Evolutionary conservation across 1,140 invertebrate species (phyloP), one percentile per base, ranked within the genome.

Genomic region (Leptestheria dahalacensis): DNA sequence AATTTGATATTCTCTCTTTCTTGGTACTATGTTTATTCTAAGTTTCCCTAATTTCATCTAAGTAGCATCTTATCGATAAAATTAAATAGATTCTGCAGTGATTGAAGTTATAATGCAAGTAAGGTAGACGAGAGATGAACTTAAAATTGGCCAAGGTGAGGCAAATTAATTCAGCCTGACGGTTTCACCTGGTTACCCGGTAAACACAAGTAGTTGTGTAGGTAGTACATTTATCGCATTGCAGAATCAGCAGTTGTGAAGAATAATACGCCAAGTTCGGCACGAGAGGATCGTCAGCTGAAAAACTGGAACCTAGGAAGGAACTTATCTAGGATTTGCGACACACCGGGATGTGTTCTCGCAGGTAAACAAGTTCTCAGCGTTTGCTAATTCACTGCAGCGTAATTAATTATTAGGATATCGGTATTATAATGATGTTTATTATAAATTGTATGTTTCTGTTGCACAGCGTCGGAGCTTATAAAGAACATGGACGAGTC

Each of bases 401-500:
- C n/a, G n/a, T n/a, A n/a, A n/a, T n/a, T n/a, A n/a, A n/a, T n/a
- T n/a, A n/a, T n/a, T n/a, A n/a, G n/a, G n/a, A n/a, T n/a, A n/a
- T n/a, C n/a, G n/a, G n/a, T n/a, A n/a, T n/a, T n/a, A n/a, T n/a
- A 41, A 15, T 41, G 33, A 41, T 41, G 33, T 41, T 47, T 4
- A 49, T 15, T 53, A 11, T 24, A 11, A 24, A 53, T 6, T 53
- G 0, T n/a, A 53, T 25, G n/a, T n/a, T n/a, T n/a, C n/a, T n/a
- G n/a, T n/a, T n/a, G n/a, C n/a, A 1, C 51, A 55, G 53, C 53
- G 11, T 26, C 53, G 21, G 26, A 26, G 1, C 1, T 88, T 84
- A 73, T 75, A 62, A 77, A 80, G 60, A 85, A 84, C 64, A 91
- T 93, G 84, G 85, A 93, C 66, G 69, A 66, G 0, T 73, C 69